Evolutionary conservation across 2,888 invertebrate genomes (phyloP).

Genomic region (Nemotelus nigrinus): DNA sequence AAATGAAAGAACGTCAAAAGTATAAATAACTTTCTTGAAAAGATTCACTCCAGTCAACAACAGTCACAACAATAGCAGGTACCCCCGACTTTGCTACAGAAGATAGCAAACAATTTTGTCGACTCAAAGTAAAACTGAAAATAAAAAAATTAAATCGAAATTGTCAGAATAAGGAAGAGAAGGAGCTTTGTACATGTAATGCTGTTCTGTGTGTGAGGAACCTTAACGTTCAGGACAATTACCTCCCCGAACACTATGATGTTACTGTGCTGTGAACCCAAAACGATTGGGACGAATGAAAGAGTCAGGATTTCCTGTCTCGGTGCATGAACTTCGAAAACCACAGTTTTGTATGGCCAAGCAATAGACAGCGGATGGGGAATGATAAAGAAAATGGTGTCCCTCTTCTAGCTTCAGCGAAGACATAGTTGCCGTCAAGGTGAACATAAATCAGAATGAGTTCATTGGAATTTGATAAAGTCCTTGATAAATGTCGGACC

Average conservation of each 20-base stretch:
- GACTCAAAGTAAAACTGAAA: too few relatives aligned
- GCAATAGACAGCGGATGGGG: too few relatives aligned
- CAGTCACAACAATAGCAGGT: background rate
- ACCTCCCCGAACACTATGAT: constrained; percentile 11
- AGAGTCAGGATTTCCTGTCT: background rate
- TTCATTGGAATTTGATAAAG: constrained; percentile 51
- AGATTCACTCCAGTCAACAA: background rate
- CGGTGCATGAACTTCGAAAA: background rate
- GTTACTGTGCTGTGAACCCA: background rate
- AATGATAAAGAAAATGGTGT: too few relatives aligned
- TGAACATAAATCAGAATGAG: constrained; percentile 48
- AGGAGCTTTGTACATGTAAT: background rate
- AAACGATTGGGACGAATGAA: constrained; percentile 2
- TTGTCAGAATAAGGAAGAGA: too few relatives aligned
- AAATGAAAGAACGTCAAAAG: background rate
- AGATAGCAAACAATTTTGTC: background rate
- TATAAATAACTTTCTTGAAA: constrained; percentile 13
- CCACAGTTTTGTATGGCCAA: too few relatives aligned
- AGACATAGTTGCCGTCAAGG: constrained; percentile 10
- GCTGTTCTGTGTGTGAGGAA: constrained; percentile 16
- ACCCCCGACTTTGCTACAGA: background rate
- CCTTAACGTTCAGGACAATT: constrained; percentile 37
- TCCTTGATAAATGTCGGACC: constrained; percentile 50
- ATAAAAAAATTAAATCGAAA: too few relatives aligned
- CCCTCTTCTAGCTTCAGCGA: background rate